Conservation (phyloP, 2,113 vertebrate genomes). For the Alethe castanea region DNA sequence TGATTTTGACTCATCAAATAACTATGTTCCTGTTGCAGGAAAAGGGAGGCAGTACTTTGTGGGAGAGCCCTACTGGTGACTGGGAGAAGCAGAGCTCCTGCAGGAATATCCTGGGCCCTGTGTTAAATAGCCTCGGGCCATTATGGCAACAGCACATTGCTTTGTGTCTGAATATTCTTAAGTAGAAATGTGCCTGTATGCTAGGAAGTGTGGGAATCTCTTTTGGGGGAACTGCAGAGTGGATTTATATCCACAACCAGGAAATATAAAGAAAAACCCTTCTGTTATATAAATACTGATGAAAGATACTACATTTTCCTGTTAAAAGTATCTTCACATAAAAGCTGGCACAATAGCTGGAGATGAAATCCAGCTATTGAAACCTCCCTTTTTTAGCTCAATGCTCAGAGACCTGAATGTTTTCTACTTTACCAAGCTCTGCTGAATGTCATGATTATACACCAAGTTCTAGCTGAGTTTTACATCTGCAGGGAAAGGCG, state of each 20-base stretch:
- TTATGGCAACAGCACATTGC: background rate
- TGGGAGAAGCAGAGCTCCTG: background rate
- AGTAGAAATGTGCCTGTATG: background rate
- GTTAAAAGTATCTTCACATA: background rate
- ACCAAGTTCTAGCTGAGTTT: background rate
- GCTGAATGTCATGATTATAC: background rate
- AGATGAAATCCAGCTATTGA: background rate
- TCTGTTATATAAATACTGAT: background rate
- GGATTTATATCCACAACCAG: background rate
- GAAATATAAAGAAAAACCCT: background rate
- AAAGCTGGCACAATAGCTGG: background rate
- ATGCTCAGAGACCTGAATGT: background rate
- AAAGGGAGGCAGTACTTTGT: background rate
- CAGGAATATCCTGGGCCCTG: background rate
- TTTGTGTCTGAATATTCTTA: background rate
- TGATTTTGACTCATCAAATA: background rate
- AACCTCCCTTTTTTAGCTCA: background rate
- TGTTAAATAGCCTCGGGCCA: accelerated
- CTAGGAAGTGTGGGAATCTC: background rate
- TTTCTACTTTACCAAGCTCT: background rate
- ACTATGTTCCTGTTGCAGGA: background rate
- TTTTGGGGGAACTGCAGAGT: background rate
- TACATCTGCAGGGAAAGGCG: background rate
- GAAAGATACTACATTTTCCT: background rate
- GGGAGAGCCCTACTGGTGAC: background rate